A percentile compares a stretch with the other conserved stretches of the same genome.
Conservation (phyloP, 1,140 invertebrate genomes). For the Artemia franciscana region DNA sequence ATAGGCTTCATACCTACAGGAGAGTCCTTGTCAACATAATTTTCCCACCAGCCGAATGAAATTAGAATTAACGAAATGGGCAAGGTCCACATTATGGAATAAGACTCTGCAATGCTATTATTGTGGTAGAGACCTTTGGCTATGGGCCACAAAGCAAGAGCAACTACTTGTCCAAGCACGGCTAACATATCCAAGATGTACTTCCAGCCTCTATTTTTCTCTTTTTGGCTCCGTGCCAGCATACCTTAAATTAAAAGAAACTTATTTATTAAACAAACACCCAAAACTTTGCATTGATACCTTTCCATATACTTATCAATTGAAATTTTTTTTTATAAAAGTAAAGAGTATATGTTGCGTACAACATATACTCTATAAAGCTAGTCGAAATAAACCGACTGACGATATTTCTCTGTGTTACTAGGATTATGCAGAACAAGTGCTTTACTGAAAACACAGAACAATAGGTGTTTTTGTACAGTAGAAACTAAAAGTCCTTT, state of each 20-base stretch:
- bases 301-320: no score
- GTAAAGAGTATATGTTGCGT: no score
- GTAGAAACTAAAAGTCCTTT: no score
- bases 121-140: not conserved
- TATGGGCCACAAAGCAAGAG: slow-evolving; percentile 18
- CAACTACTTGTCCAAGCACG: slow-evolving; percentile 16
- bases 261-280: slow-evolving; percentile 14
- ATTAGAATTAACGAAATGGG: slow-evolving; percentile 23
- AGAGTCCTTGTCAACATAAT: slow-evolving; percentile 20
- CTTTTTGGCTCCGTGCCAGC: slow-evolving; percentile 5
- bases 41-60: slow-evolving; percentile 29
- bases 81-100: slow-evolving; percentile 19
- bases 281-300: no score
- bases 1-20: slow-evolving; percentile 10
- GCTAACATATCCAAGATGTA: slow-evolving; percentile 17
- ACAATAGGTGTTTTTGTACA: no score
- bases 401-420: no score
- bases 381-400: no score
- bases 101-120: not conserved
- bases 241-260: slow-evolving; percentile 15
- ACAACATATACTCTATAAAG: no score
- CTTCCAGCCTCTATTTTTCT: not conserved
- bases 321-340: no score
- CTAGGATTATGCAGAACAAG: no score
- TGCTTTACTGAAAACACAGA: no score